Base-by-base conservation (phyloP, 2,888 invertebrate species). In the Heliconius ismenius region DNA sequence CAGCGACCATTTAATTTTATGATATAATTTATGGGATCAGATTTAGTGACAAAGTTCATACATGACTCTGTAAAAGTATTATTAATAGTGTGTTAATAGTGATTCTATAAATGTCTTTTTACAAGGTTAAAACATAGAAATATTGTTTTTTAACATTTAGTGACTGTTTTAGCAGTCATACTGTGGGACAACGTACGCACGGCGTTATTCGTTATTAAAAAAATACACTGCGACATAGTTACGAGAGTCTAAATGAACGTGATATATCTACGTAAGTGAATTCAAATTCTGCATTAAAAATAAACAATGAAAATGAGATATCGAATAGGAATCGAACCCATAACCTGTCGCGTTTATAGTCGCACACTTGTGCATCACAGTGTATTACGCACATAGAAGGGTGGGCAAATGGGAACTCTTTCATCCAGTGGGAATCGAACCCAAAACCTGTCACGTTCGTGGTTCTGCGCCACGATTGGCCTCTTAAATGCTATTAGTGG, bases 1-100 rank as follows among this genome's bases (percentile, higher is more conserved):
- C 85, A 83, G 84, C 84, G 84, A 83, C 85, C 90, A 90, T 89
- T 93, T 92, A 89, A 91, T 90, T 92, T 90, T 89, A 89, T 88
- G 83, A 83, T 85, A 83, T 85, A 83, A 88, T 88, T 86, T 87
- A 89, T 87, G 84, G 76, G 79, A 81, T 79, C 74, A 77, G 80
- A 82, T 84, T 81, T 79, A 80, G 78, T 68, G 72, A 78, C 72
- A 75, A 75, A 79, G 78, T 76, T 77, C 58, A 70, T 78, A 77
- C 76, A 68, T 73, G 62, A 62, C 63, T 69, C 74, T 63, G 72
- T 80, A 76, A 78, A 78, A 69, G 70, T 78, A 32, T 76, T 74
- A 77, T 76, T 64, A 74, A 78, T 77, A 60, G 18, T 74, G 18
- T 32, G 73, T 77, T 78, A 75, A 76, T 70, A 73, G 28, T 60